Base-by-base conservation (phyloP, 2,113 vertebrate species). In the Varanus salvator region DNA sequence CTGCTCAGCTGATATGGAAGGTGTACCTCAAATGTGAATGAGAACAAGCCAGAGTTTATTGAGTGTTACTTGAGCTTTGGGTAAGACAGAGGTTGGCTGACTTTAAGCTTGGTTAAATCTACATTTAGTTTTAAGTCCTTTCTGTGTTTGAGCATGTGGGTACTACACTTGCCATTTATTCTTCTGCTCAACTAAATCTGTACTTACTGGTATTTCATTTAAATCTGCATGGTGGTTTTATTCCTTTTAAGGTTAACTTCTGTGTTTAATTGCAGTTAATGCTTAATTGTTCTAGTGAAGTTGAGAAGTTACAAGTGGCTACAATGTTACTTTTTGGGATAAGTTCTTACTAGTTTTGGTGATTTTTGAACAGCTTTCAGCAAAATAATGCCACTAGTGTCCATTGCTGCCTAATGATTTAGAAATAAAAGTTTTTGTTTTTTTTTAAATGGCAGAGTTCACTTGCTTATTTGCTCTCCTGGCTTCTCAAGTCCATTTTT, bases 371-470 rank as follows among this genome's bases (percentile, higher is more conserved):
- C 3, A 68, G 0, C 7, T 95, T 87, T 3, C 44, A 85, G n/a
- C 15, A 48, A 75, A 74, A 15, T 31, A 2, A 29, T 82, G 2
- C n/a, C 27, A 48, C 27, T 4, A 31, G 52, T 27, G 4, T 74
- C 69, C n/a, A 7, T 19, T 54, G 50, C 9, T 54, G 29, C 8
- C 66, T 81, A 75, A 68, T 84, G 60, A 78, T 91, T 14, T 21
- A 31, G 44, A 85, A 71, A 84, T 86, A 87, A 84, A 94, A 89
- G 25, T 78, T 89, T 68, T 23, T n/a, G 25, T 78, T 89, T 68
- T 23, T n/a, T 11, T 34, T 91, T 23, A 87, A 44, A 80, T 87
- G n/a, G 69, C 90, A 85, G 87, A 68, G 84, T 86, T 57, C 77
- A 80, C 57, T 48, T 34, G 83, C 85, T 88, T 31, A 92, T 89